Evolutionary conservation across 92 coral and sea anemone species (phyloP), one percentile per base, ranked within the genome.

Genomic region (Zoanthus solanderi): DNA sequence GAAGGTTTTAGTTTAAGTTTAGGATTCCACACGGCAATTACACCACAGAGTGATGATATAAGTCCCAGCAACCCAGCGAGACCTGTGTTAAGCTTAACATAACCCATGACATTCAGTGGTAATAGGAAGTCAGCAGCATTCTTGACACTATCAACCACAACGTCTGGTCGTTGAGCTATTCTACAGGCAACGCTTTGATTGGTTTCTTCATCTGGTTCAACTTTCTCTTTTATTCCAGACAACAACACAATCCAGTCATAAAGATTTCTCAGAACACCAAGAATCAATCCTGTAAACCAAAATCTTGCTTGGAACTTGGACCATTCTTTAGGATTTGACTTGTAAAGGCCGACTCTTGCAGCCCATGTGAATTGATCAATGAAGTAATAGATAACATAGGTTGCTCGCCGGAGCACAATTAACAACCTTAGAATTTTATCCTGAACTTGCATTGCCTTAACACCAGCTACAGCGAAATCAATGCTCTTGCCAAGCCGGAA

Each of bases 291-390:
- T 29, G 93, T 23, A 16, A 90, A 83, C 99, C 99, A 97, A 84
- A 97, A 95, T 85, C 88, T 95, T 9, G 99, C 93, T 84, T 97
- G 98, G 72, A 95, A 97, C 78, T 89, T 93, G 13, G 99, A 97
- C 99, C 99, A 97, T 6, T 94, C 98, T 46, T 97, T 97, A 2
- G 98, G 89, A 67, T 92, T 92, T 52, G 98, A 88, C 90, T 97
- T 97, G 91, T 90, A 95, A n/a, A 97, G 94, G 68, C 99, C 99
- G 48, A 97, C 90, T 47, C 99, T 89, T 60, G 95, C 96, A 2
- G 99, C 99, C 98, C 98, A 97, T 0, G 96, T 96, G 78, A 94
- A 77, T 77, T 95, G 98, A 78, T 97, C 99, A 83, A 97, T 92
- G 72, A 97, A 77, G 81, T 95, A 97, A 78, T 97, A 97, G 15